Conservation (phyloP, 2,888 invertebrate species). For the Synanthedon vespiformis region DNA sequence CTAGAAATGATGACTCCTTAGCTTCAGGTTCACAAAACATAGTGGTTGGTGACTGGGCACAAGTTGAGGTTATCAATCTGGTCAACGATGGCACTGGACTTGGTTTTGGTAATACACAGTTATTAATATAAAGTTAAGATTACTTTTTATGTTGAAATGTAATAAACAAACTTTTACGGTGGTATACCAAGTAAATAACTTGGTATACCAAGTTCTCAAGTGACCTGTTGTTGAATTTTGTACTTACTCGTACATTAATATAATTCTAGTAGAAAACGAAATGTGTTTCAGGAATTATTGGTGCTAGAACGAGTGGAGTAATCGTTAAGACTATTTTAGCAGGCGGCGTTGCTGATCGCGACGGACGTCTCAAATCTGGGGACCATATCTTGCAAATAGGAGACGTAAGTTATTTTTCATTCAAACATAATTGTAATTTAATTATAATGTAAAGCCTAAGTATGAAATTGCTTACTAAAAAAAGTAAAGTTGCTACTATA, state of each 20-base stretch:
- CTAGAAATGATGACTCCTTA: slow-evolving; percentile 66
- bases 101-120: slow-evolving; percentile 81
- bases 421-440: background rate
- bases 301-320: slow-evolving; percentile 97
- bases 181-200: no score
- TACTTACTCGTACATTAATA: no score
- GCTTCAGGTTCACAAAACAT: slow-evolving; percentile 50
- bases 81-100: slow-evolving; percentile 98
- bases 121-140: no score
- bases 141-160: background rate
- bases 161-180: background rate
- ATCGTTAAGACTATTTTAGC: slow-evolving; percentile 98
- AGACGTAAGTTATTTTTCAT: slow-evolving; percentile 72
- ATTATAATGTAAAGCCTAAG: background rate
- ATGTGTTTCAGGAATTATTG: slow-evolving; percentile 81
- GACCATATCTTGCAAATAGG: slow-evolving; percentile 98
- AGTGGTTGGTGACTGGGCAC: slow-evolving; percentile 91
- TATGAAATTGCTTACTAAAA: slow-evolving; percentile 40
- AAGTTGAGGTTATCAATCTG: slow-evolving; percentile 97
- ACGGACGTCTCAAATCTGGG: slow-evolving; percentile 95
- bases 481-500: background rate
- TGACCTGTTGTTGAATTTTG: no score
- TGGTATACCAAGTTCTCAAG: no score
- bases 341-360: slow-evolving; percentile 97
- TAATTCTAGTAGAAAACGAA: no score